Evolutionary conservation across 2,797 vertebrate species (phyloP).

Genomic region (Myiothlypis coronata): DNA sequence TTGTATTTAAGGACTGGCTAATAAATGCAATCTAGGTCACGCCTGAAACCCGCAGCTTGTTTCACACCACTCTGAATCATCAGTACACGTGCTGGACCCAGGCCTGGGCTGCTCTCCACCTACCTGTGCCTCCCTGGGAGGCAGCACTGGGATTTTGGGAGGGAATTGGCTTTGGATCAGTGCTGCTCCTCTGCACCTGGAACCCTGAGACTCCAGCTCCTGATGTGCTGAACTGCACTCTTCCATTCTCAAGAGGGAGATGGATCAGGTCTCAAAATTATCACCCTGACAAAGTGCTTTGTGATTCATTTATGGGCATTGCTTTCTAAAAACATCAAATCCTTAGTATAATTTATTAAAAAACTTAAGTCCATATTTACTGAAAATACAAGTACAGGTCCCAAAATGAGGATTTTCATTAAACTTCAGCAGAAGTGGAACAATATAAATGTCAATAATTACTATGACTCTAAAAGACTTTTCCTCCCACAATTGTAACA

Average conservation of each 20-base stretch:
- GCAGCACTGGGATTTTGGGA: neutral
- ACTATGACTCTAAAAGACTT: neutral
- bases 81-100: conserved; percentile 21
- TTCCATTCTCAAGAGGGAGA: neutral
- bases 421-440: neutral
- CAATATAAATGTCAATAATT: neutral
- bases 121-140: neutral
- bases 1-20: conserved; percentile 64
- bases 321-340: neutral
- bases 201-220: neutral
- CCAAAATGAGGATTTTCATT: neutral
- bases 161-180: neutral
- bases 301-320: neutral
- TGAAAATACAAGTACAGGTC: neutral
- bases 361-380: neutral
- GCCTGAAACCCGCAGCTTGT: conserved; percentile 37
- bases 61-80: conserved; percentile 35
- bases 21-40: conserved; percentile 56
- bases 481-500: neutral
- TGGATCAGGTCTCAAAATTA: neutral
- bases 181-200: neutral
- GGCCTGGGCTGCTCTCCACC: conserved; percentile 17
- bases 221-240: neutral
- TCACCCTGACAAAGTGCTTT: neutral
- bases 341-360: neutral